Evolutionary conservation across 2,797 vertebrate species (phyloP), one percentile per base, ranked within the genome.

Genomic region (Knipowitschia caucasica): DNA sequence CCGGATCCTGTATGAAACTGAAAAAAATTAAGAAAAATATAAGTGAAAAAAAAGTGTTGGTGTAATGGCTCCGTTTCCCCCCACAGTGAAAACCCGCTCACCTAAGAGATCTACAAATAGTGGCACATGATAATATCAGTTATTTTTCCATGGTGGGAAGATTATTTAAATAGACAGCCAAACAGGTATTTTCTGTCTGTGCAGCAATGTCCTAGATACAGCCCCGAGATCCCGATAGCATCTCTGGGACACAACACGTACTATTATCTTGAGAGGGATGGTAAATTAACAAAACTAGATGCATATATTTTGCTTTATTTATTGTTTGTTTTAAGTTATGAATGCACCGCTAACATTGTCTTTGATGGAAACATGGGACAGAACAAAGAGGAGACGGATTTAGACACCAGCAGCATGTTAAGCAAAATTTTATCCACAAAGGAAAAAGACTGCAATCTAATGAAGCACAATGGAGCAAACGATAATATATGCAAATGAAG

Each of bases 401-500:
- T 78, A 44, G 42, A 30, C 57, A 77, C 69, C 68, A 71, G 36
- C 68, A 44, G 80, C 72, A 67, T 79, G 81, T 80, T 82, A 77
- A 85, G 62, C 62, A 82, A 74, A 83, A 71, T 75, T 79, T 80
- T 61, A 51, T 69, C 66, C 81, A 86, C 83, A 85, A 84, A 85
- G 81, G 80, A 84, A 77, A 78, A 78, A 80, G 61, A 78, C 79
- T 67, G 71, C 81, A 80, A 83, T 89, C 81, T 82, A 80, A 81
- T 61, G 66, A 82, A 74, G 72, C 69, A 86, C 76, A 85, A 82
- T 78, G 83, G 76, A 70, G 70, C 62, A 77, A 88, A 83, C 86
- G 82, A 88, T 87, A 85, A 88, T 89, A 82, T 82, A 90, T 89
- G 85, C 82, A 89, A 90, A 91, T 86, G 75, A 85, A 76, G 67